Evolutionary conservation across 2,113 vertebrate genomes (phyloP), one percentile per base, ranked within the genome.

Genomic region (Pan paniscus): DNA sequence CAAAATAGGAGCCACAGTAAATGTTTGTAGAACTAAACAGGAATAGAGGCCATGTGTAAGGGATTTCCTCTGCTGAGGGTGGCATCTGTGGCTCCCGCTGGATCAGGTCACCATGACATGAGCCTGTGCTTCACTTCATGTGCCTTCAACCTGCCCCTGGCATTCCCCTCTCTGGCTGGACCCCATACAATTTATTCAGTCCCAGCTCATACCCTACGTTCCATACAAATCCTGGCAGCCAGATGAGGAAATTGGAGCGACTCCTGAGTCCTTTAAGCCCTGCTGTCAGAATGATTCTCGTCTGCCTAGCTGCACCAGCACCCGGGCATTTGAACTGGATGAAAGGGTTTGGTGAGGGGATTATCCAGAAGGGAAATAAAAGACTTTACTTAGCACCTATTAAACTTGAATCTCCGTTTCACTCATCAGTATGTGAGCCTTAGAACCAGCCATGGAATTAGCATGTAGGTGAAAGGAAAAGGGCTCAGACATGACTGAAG

Each of bases 401-500:
- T 90, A 64, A 95, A 84, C 64, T 20, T 57, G 14, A 81, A 96
- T 83, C 73, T 67, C 67, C 27, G 2, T 90, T 89, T 79, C 80
- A 93, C n/a, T 48, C 93, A 38, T 81, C 70, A 55, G 48, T 9
- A 23, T 23, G 57, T n/a, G 57, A 95, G 82, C 35, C 78, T 92
- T 18, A 30, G 43, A 12, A 48, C 20, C 55, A 2, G 30, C 78
- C 73, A 95, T 75, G 68, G 16, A 18, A 79, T 68, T 78, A 48
- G 1, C 75, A 95, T 87, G 64, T 9, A 73, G 50, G 94, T 83
- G 17, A 94, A 90, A 79, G 68, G n/a, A 90, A 91, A 85, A 80
- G 55, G n/a, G 22, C 86, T 93, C 40, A 40, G 46, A 38, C 38
- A 93, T 46, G 68, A 96, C 86, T 93, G 70, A 96, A 96, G 96